Evolutionary conservation across 2,797 vertebrate genomes (phyloP), one percentile per base, ranked within the genome.

Genomic region (Sebastiscus albofasciatus): DNA sequence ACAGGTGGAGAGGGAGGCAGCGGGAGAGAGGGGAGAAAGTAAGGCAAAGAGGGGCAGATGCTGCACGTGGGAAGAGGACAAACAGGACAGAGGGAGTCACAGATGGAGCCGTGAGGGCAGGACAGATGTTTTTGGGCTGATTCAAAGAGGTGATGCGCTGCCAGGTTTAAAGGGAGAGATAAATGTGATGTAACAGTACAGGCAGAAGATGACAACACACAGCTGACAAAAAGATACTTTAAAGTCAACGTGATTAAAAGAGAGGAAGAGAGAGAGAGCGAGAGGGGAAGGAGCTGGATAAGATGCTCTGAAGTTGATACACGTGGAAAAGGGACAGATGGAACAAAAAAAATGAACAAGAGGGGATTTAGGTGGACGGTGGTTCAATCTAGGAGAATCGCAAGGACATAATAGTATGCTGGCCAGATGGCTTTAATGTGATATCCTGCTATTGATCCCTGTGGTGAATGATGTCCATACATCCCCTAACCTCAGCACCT

Each of bases 301-400:
- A 89, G 80, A 89, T 68, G 67, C 58, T 74, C 54, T 71, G 59
- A 79, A 76, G 83, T 82, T 71, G 68, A 79, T 78, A 77, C 80
- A 76, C 10, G 54, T 72, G 65, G 73, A 72, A 80, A 77, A 77
- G 58, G 62, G 76, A 86, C 89, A 94, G 92, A 94, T 92, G 92
- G 90, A 83, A 55, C 4, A 14, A n/a, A 90, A 86, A 90, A 83
- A 89, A 39, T 88, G 84, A 92, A 91, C 88, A 92, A 88, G 80
- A 79, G 70, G 56, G 86, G 84, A 90, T 93, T 93, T 82, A 86
- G 59, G 58, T 55, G 72, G 71, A 67, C 10, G 22, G 52, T 9
- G 83, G 83, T 61, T 86, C 80, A 84, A 54, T 59, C 26, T 14
- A 27, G 83, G 88, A 69, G 73, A 84, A 75, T 79, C 79, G 62